phyloP scores from a whole-genome alignment of 2,113 vertebrate genomes.

The Lates calcarifer region DNA sequence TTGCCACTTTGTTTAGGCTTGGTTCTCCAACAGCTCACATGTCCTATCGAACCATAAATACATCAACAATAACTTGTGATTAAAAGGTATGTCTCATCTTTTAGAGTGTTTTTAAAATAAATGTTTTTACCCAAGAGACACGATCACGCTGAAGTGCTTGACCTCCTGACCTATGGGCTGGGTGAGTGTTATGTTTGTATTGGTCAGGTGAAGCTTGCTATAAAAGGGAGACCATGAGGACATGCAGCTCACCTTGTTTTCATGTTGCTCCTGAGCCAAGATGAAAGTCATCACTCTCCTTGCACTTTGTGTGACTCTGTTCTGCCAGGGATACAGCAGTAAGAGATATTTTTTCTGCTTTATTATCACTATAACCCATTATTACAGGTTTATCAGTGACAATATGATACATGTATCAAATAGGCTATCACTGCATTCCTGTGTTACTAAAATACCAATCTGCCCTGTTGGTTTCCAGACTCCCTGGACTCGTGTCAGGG shows the following conservation, averaged over 20 bases:
- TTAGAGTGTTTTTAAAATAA: neutral
- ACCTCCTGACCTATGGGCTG: constrained; percentile 9
- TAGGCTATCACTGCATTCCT: neutral
- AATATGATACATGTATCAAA: neutral
- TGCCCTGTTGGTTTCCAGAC: constrained; percentile 61
- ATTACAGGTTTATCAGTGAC: neutral
- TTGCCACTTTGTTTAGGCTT: neutral
- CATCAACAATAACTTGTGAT: neutral
- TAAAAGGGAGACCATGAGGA: constrained; percentile 65
- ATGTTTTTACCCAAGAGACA: neutral
- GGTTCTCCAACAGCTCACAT: neutral
- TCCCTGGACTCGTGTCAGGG: constrained; percentile 75
- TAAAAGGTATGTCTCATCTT: neutral
- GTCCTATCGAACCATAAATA: neutral
- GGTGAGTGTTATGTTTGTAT: neutral
- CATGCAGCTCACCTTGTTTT: constrained; percentile 14
- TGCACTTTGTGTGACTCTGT: constrained; percentile 68
- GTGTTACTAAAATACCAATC: neutral
- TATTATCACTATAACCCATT: neutral
- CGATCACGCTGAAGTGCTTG: neutral
- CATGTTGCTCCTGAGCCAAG: constrained; percentile 30
- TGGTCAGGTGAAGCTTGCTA: constrained; percentile 51
- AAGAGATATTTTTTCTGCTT: constrained; percentile 53
- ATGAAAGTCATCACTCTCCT: constrained; percentile 76
- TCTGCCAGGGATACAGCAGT: constrained; percentile 77